These are phyloP conservation scores for Drosophila formosana DNA, from an alignment of 2,888 invertebrate genomes.

Conservation along the genomic window DNA sequence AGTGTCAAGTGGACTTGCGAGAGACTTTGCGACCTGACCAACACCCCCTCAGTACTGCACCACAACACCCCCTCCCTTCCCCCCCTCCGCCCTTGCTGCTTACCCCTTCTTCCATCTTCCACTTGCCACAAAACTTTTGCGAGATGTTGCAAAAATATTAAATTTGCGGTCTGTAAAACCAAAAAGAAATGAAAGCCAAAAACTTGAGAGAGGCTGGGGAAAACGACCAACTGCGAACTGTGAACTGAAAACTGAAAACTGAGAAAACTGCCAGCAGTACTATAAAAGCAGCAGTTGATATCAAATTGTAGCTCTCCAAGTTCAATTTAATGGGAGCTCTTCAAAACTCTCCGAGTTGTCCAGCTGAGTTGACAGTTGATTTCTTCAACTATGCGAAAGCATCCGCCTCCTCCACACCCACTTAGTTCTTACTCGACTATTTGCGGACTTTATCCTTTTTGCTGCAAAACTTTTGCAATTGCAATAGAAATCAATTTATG, in stretches of 20 bases:
- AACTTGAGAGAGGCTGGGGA: neutral
- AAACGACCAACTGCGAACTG: constrained; percentile 20
- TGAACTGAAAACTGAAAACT: neutral
- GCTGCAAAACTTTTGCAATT: constrained; percentile 43
- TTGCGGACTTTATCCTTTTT: neutral
- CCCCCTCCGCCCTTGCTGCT: neutral
- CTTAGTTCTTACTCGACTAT: too few species aligned
- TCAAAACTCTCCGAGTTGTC: constrained; percentile 38
- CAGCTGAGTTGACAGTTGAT: constrained; percentile 45
- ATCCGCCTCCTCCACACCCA: neutral
- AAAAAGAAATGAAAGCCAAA: constrained; percentile 7
- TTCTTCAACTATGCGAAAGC: constrained; percentile 8
- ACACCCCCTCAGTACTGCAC: too few species aligned
- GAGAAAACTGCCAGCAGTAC: neutral
- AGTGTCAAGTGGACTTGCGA: constrained; percentile 76
- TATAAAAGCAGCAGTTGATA: constrained; percentile 27
- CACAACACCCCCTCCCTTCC: too few species aligned
- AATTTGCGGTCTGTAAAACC: constrained; percentile 37
- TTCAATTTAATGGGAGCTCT: constrained; percentile 61
- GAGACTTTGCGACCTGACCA: constrained; percentile 71
- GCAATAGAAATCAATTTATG: constrained; percentile 53
- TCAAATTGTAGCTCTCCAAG: constrained; percentile 44
- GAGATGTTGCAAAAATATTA: constrained; percentile 53
- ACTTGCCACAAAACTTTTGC: constrained; percentile 29
- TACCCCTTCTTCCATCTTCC: neutral